Conservation (phyloP, 1,140 invertebrate genomes). For the Brachionus sp. region DNA sequence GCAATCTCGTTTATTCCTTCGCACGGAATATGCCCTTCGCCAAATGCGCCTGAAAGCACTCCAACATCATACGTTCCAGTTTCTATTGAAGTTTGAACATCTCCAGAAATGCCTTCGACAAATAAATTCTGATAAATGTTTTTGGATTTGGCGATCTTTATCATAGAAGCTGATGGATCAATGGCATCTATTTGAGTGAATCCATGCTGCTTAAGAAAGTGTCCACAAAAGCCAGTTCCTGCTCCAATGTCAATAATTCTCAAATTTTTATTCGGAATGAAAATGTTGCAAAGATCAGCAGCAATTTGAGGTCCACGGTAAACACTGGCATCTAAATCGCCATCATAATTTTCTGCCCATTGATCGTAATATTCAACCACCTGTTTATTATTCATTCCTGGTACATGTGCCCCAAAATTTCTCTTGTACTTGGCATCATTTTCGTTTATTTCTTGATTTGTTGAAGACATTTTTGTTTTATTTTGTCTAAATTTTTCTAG, state of each 20-base stretch:
- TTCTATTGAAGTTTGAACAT: slow-evolving; percentile 44
- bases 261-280: slow-evolving; percentile 31
- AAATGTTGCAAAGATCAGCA: slow-evolving; percentile 37
- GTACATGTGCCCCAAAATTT: neutral
- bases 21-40: slow-evolving; percentile 61
- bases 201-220: slow-evolving; percentile 50
- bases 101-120: slow-evolving; percentile 47
- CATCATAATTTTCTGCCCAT: slow-evolving; percentile 29
- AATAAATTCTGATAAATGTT: slow-evolving; percentile 51
- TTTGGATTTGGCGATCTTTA: slow-evolving; percentile 51
- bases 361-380: slow-evolving; percentile 27
- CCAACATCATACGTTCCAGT: slow-evolving; percentile 56
- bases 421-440: neutral
- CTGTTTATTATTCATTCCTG: slow-evolving; percentile 22
- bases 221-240: slow-evolving; percentile 55
- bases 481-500: neutral
- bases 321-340: neutral
- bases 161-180: slow-evolving; percentile 54
- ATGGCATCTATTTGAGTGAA: slow-evolving; percentile 52
- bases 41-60: slow-evolving; percentile 59
- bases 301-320: slow-evolving; percentile 31
- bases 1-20: slow-evolving; percentile 57
- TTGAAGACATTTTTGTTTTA: neutral
- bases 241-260: slow-evolving; percentile 55
- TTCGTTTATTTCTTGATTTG: neutral